Evolutionary conservation across 2,113 vertebrate genomes (phyloP), one percentile per base, ranked within the genome.

Genomic region (Phylloscopus whistleri): DNA sequence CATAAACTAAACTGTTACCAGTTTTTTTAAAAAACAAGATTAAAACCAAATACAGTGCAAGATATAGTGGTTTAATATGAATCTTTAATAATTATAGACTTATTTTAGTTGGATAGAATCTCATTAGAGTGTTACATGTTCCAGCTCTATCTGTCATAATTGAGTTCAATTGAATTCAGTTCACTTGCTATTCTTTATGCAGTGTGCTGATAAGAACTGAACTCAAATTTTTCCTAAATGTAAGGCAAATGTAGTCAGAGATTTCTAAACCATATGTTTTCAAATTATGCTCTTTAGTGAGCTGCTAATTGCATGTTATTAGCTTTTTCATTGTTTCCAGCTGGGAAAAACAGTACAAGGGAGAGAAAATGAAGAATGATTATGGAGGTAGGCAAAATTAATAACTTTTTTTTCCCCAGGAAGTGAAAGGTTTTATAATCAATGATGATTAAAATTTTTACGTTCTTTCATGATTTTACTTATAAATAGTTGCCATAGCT

Each of bases 251-350:
- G 4, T n/a, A 53, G 31, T 48, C 49, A 55, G 18, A 72, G 44
- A 79, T 91, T 92, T 94, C 41, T 89, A 89, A 93, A 84, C n/a
- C n/a, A 14, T 75, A 59, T 75, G 53, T 87, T 94, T 93, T 88
- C 58, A 83, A 80, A 83, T 62, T 70, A 24, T 78, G 58, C 46
- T 75, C 51, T 64, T 87, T 41, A 91, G 26, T 87, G 87, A 95
- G 84, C 49, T 87, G 26, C 49, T 94, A 91, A 87, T 82, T 94
- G 73, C 41, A 37, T 60, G 28, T 72, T 76, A 64, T 48, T 93
- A 87, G 73, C 24, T 67, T 89, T 89, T 72, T 72, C 55, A 73
- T 86, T 3, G 9, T 92, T 90, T 94, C 48, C 44, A 93, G 44
- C 66, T 92, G 84, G 60, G 72, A 52, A 78, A 90, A 92, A 60